Evolutionary conservation across 2,888 invertebrate genomes (phyloP).

Genomic region (Spodoptera exigua): DNA sequence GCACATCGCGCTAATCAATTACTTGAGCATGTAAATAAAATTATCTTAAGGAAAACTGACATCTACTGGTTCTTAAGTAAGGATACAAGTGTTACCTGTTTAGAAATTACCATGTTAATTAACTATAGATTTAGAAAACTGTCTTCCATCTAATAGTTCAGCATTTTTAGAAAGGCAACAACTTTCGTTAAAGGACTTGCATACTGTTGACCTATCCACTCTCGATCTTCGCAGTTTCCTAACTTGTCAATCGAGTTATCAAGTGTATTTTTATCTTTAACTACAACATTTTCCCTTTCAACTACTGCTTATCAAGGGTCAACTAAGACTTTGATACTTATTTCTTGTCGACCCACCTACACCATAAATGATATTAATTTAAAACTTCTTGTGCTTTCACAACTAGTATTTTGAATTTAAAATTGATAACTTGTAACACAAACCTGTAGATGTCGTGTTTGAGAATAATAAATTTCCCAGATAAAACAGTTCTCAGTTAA

Average conservation of each 20-base stretch:
- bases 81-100: slow-evolving; percentile 27
- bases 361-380: slow-evolving; percentile 47
- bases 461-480: slow-evolving; percentile 32
- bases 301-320: slow-evolving; percentile 53
- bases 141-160: slow-evolving; percentile 33
- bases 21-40: slow-evolving; percentile 11
- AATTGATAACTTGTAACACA: slow-evolving; percentile 29
- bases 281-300: slow-evolving; percentile 66
- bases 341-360: slow-evolving; percentile 35
- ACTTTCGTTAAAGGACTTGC: slow-evolving; percentile 41
- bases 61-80: slow-evolving; percentile 30
- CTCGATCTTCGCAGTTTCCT: slow-evolving; percentile 32
- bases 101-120: slow-evolving; percentile 55
- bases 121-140: slow-evolving; percentile 52
- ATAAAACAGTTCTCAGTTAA: slow-evolving; percentile 13
- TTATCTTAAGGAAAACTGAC: slow-evolving; percentile 7
- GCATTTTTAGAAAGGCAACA: slow-evolving; percentile 54
- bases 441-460: slow-evolving; percentile 38
- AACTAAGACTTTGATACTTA: slow-evolving; percentile 37
- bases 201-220: slow-evolving; percentile 54
- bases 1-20: slow-evolving; percentile 5
- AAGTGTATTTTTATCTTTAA: slow-evolving; percentile 51
- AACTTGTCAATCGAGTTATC: slow-evolving; percentile 55
- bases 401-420: slow-evolving; percentile 42
- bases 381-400: slow-evolving; percentile 47